Base-by-base conservation (phyloP, 2,797 vertebrate species). In the Percopsis omiscomaycus region DNA sequence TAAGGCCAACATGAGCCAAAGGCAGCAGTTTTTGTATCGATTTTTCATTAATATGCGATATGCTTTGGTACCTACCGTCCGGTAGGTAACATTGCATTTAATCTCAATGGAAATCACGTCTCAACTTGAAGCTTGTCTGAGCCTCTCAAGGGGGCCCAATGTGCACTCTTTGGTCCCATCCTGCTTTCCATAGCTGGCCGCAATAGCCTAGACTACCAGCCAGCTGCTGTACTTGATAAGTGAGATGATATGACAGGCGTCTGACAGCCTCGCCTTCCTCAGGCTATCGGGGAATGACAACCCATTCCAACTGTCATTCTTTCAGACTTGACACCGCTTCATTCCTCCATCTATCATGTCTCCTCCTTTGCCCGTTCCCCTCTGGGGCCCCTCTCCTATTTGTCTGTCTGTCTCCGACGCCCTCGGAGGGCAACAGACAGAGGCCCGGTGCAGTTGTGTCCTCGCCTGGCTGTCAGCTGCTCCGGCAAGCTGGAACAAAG, bases 291-390 rank as follows among this genome's bases (percentile, higher is more conserved):
- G 58, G 82, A 79, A 66, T 88, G 86, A 89, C 87, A 87, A 75
- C 74, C 79, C 73, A 80, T 87, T 88, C 70, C 74, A 75, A 73
- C 79, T 75, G 85, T 86, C 83, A 80, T 59, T 83, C 63, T 59
- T 59, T 75, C 77, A 79, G 59, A 68, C 74, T 68, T 55, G 76
- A 83, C 74, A 81, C 58, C 50, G 53, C 81, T 81, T 62, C 64
- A 74, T 82, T 75, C 49, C 54, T 73, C 75, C 76, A 78, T 78
- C 81, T 78, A 78, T 78, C 78, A 81, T 72, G 76, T 64, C 68
- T 69, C 62, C 63, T 77, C 64, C 75, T 70, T 62, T 45, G 64
- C 80, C 61, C 51, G 9, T 13, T 58, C 55, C 62, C 47, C 55
- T 68, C 62, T 61, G 66, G 64, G 32, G 12, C 71, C 60, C 37